Evolutionary conservation across 2,797 vertebrate species (phyloP), one percentile per base, ranked within the genome.

Genomic region (Microchirus variegatus): DNA sequence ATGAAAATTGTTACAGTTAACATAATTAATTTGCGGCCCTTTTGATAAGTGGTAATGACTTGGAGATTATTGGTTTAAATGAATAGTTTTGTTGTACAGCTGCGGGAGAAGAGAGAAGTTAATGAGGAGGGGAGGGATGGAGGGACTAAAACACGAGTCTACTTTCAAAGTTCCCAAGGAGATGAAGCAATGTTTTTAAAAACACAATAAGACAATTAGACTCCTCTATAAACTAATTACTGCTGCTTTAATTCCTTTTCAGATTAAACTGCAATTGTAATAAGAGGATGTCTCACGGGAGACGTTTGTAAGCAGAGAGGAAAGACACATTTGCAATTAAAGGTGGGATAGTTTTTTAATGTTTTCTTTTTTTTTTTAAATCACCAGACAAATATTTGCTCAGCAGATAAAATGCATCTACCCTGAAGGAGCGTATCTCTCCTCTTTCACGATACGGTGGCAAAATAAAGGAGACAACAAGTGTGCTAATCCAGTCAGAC

Each of bases 31-130:
- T 92, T 87, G 78, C 77, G 63, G 77, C 77, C 76, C 79, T 87
- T 91, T 91, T 91, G 87, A 92, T 93, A 90, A 85, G 88, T 85
- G 86, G 82, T 87, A 90, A 90, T 88, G 87, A 91, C 91, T 91
- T 85, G 61, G 83, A 90, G 86, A 91, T 91, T 87, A 92, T 90
- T 91, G 83, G 84, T 85, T 91, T 87, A 88, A 92, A 92, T 91
- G 62, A 92, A 90, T 86, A 82, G 87, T 82, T 87, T 86, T 89
- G 86, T 87, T 82, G 87, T 82, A 81, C 75, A 74, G 84, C 73
- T 63, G 71, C 58, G 14, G 70, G 59, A 43, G 61, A 58, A 35
- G 62, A 66, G 51, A 59, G 73, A 80, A 83, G 70, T 76, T 83
- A 75, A 78, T 53, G 60, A 67, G 76, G 78, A 15, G 44, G 17